Conservation (phyloP, 2,113 vertebrate species). For the Mystacornis crossleyi region DNA sequence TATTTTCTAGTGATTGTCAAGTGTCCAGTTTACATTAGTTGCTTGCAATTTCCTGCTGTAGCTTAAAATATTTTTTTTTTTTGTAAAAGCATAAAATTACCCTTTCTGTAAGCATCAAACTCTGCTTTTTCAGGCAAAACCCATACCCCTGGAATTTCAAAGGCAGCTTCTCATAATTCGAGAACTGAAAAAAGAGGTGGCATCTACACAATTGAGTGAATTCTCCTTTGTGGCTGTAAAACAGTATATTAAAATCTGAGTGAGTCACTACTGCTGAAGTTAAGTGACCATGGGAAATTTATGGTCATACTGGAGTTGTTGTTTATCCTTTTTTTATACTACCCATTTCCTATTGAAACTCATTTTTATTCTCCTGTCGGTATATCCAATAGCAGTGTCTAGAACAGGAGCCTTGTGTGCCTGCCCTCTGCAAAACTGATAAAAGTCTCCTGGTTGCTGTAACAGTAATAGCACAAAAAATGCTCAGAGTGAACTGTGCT, state of each 20-base stretch:
- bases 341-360: neutral
- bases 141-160: neutral
- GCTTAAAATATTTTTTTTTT: neutral
- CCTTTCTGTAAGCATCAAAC: neutral
- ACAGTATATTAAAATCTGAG: neutral
- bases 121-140: neutral
- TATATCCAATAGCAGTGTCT: neutral
- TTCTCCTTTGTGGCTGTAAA: neutral
- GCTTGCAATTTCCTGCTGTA: slow-evolving; percentile 55
- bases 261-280: neutral
- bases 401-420: neutral
- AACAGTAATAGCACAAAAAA: neutral
- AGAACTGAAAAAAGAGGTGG: neutral
- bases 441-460: neutral
- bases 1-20: slow-evolving; percentile 59
- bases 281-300: neutral
- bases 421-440: neutral
- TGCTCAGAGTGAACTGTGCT: neutral
- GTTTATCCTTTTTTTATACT: neutral
- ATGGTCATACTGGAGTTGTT: neutral
- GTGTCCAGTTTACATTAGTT: slow-evolving; percentile 48
- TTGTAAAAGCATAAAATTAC: neutral
- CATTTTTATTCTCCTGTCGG: neutral
- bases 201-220: neutral
- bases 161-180: neutral